Conservation (phyloP, 2,797 vertebrate genomes). For the Thunnus albacares region DNA sequence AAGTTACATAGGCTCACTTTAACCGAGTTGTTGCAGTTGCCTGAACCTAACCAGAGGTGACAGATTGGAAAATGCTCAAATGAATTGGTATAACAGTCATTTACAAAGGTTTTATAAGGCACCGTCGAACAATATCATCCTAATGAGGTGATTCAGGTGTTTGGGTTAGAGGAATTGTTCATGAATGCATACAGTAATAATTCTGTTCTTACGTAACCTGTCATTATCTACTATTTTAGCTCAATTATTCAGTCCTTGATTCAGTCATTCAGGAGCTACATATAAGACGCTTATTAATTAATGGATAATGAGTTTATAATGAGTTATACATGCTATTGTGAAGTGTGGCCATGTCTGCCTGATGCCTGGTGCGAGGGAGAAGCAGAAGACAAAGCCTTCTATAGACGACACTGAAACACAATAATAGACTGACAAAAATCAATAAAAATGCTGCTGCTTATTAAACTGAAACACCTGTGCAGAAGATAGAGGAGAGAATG, state of each 20-base stretch:
- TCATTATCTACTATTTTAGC: neutral
- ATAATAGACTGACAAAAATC: neutral
- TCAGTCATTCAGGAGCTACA: neutral
- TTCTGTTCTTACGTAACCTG: too few relatives aligned
- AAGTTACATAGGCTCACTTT: too few relatives aligned
- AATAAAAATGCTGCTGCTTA: neutral
- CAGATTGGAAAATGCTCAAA: too few relatives aligned
- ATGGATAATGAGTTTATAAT: neutral
- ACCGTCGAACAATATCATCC: too few relatives aligned
- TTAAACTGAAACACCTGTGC: slow-evolving; percentile 24
- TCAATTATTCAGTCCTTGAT: neutral
- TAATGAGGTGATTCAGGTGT: too few relatives aligned
- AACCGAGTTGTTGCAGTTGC: too few relatives aligned
- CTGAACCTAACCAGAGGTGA: too few relatives aligned
- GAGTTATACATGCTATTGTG: neutral
- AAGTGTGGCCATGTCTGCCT: too few relatives aligned
- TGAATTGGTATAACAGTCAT: too few relatives aligned
- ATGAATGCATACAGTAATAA: too few relatives aligned
- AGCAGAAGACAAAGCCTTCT: neutral
- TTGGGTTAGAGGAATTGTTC: too few relatives aligned
- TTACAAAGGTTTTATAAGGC: too few relatives aligned
- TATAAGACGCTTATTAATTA: neutral
- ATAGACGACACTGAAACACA: neutral
- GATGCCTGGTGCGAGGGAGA: neutral
- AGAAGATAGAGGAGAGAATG: neutral